Evolutionary conservation across 1,140 invertebrate genomes (phyloP), one percentile per base, ranked within the genome.

Genomic region (Pogonomyrmex barbatus): DNA sequence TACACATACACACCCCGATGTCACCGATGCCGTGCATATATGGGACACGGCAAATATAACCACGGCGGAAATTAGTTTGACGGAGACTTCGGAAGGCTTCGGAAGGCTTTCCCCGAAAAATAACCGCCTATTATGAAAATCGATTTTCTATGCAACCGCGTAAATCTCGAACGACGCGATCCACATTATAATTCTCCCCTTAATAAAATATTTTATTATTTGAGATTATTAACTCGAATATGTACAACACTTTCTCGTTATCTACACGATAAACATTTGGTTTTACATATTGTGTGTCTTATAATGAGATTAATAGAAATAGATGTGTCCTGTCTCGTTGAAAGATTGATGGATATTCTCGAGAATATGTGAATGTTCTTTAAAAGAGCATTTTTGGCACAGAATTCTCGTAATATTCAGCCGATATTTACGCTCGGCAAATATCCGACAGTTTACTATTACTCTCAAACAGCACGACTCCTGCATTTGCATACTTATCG

Each of bases 21-120:
- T 60, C 50, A 36, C 42, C 45, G 52, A 71, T 60, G 67, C 52
- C 39, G 30, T 82, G 78, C 42, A 82, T 67, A 73, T 47, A 60
- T 52, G 67, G 50, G 52, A 73, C 52, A 45, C 50, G 39, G 52
- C 50, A 73, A 73, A 73, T 82, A 82, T 71, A 82, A 54, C 42
- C 68, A 8, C 17, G 67, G 24, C 79, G 79, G 79, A 82, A 82
- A 73, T 82, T 82, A 82, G 67, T 82, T 82, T 82, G 79, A 82
- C 42, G 54, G 52, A 73, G 50, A 24, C 24, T 24, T 24, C 24
- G 24, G 24, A 24, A 39, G 14, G 54, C 30, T 73, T 82, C 30
- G n/a, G 39, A 47, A 73, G 52, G 17, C 45, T 60, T 54, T 36
- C 8, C 30, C 14, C 17, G 39, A 82, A 82, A 82, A 82, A 82